Base-by-base conservation (phyloP, 2,888 invertebrate genomes). In the Coenonympha glycerion region DNA sequence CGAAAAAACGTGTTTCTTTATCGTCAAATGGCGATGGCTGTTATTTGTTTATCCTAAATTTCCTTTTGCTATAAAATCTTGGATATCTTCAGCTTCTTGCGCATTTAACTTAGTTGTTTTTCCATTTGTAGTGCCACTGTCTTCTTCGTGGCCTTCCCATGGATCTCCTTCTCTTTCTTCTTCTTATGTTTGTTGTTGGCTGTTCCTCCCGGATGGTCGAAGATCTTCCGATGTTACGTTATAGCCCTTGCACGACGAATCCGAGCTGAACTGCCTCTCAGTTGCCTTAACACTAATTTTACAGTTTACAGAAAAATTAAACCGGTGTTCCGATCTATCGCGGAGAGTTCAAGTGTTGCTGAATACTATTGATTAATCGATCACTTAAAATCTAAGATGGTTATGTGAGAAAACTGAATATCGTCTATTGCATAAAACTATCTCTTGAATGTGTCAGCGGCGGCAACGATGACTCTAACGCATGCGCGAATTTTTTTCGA, bases 1-100 rank as follows among this genome's bases (percentile, higher is more conserved):
- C 88, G 87, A 88, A 88, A 88, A 88, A 88, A 87, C 86, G 86
- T 84, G 81, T 85, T 87, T 76, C 88, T 87, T 87, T 86, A 86
- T 82, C 82, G 88, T 88, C 88, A 88, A 88, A 88, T 88, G 85
- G 81, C 87, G 82, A 70, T 71, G 65, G 69, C 66, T 79, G 68
- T 78, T 76, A 80, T 85, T 82, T 73, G 58, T 76, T 79, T 58
- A 62, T 64, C 67, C 82, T 86, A 84, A 76, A 76, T 79, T 75
- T 68, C 75, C 76, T 65, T 82, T 74, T 63, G 76, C 71, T 87
- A 87, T 64, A 81, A 85, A 86, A 86, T 86, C 76, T 78, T 87
- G 64, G 71, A 69, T 71, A 61, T 68, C 62, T 78, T 86, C 56
- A 69, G 70, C 74, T 76, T 84, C 71, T 78, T 80, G 78, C 83